A percentile compares a stretch with the other conserved stretches of the same genome.
Conservation (phyloP, 2,113 vertebrate species). For the Cranoglanis bouderius region DNA sequence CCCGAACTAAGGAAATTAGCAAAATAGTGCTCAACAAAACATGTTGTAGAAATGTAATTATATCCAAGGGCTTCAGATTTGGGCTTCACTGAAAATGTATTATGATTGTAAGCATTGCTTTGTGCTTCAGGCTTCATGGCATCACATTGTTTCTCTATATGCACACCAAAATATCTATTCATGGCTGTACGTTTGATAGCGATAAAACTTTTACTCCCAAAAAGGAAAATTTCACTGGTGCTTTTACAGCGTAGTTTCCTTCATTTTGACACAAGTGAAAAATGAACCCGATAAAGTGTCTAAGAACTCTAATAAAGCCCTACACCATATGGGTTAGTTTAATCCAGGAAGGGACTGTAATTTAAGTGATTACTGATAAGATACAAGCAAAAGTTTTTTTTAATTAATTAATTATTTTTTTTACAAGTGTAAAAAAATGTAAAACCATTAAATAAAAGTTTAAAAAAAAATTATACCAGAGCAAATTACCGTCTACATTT, state of each 20-base stretch:
- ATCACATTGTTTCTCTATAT: background rate
- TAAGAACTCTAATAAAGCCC: background rate
- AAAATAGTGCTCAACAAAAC: background rate
- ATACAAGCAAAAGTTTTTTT: no score
- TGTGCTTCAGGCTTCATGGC: background rate
- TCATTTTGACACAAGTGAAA: background rate
- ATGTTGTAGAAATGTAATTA: background rate
- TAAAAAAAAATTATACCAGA: no score
- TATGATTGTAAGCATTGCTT: background rate
- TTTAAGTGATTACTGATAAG: background rate
- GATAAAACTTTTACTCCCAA: background rate
- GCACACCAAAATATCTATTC: background rate
- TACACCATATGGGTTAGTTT: background rate
- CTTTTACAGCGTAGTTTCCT: background rate
- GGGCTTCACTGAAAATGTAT: background rate
- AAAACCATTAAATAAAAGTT: no score
- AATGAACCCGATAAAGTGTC: background rate
- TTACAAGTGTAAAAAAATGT: no score
- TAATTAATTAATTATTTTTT: no score
- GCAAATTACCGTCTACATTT: background rate
- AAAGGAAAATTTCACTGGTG: background rate
- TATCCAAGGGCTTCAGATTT: background rate
- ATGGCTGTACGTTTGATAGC: background rate
- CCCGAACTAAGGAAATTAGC: background rate
- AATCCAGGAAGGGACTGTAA: background rate